Conservation (phyloP, 1,140 invertebrate species). For the Solenopsis invicta region DNA sequence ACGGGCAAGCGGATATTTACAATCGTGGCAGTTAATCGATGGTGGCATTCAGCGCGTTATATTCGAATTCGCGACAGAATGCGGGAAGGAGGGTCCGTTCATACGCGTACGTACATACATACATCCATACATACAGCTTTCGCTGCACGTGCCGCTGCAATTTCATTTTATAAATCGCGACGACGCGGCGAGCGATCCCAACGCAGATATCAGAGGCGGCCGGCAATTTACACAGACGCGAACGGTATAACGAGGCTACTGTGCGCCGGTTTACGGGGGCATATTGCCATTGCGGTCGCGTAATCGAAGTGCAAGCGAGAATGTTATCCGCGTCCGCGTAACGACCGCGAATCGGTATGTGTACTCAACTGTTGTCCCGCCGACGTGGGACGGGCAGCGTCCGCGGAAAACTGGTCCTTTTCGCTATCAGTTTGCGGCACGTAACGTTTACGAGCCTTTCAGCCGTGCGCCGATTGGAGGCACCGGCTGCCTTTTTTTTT, state of each 20-base stretch:
- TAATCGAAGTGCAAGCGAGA: slow-evolving; percentile 49
- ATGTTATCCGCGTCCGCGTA: slow-evolving; percentile 36
- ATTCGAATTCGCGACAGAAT: not conserved
- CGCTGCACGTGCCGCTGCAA: slow-evolving; percentile 36
- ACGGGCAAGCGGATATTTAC: not conserved
- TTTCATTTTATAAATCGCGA: slow-evolving; percentile 55
- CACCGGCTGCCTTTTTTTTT: slow-evolving; percentile 36
- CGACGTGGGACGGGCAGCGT: not conserved
- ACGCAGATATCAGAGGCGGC: slow-evolving; percentile 43
- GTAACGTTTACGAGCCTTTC: slow-evolving; percentile 29
- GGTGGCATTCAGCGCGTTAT: slow-evolving; percentile 35
- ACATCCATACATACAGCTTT: not conserved
- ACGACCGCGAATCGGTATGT: not conserved
- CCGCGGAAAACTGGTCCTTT: slow-evolving; percentile 15
- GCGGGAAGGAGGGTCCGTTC: not conserved
- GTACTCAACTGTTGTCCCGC: not conserved
- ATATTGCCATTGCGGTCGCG: slow-evolving; percentile 55
- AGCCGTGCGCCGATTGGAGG: not conserved
- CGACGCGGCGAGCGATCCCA: slow-evolving; percentile 31
- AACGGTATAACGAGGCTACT: slow-evolving; percentile 46
- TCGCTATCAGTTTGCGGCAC: slow-evolving; percentile 30
- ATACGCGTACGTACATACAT: no score
- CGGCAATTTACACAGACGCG: slow-evolving; percentile 46
- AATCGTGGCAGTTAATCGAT: not conserved
- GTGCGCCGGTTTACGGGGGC: not conserved